These are phyloP conservation scores for Sciurus niger DNA, from an alignment of 2,113 vertebrate species.

Conservation along the genomic window DNA sequence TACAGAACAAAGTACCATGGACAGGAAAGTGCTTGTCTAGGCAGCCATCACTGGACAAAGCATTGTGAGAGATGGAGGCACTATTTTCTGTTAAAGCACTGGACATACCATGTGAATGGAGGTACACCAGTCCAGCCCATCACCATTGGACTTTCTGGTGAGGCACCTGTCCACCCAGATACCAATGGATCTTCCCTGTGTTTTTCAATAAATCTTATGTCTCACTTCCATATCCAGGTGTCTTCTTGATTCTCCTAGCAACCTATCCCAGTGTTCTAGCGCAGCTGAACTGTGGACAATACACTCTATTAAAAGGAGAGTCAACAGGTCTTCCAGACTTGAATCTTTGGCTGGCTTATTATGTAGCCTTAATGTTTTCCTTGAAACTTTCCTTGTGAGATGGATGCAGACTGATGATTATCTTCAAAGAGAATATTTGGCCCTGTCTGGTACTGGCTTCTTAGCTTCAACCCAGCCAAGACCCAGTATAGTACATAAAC, in stretches of 20 bases:
- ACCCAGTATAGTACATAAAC: no score
- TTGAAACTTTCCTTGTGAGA: background rate
- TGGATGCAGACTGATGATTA: background rate
- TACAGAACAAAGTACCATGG: background rate
- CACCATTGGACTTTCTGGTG: no score
- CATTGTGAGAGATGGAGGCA: background rate
- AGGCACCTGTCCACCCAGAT: no score
- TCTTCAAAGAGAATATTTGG: background rate
- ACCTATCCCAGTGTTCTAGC: background rate
- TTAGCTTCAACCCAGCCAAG: background rate
- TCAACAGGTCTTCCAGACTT: background rate
- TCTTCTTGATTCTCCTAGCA: background rate
- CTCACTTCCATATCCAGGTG: background rate
- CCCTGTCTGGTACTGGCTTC: background rate
- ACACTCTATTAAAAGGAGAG: background rate
- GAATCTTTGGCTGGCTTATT: background rate
- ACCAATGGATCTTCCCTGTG: no score
- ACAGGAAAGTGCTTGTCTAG: background rate
- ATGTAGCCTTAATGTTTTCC: background rate
- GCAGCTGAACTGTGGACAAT: background rate
- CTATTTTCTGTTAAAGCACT: background rate
- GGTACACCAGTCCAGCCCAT: no score
- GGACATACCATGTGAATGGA: background rate
- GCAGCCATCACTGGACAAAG: background rate
- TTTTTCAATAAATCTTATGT: background rate